phyloP scores from a whole-genome alignment of 1,140 invertebrate species.

The Drosophila pseudoobscura region DNA sequence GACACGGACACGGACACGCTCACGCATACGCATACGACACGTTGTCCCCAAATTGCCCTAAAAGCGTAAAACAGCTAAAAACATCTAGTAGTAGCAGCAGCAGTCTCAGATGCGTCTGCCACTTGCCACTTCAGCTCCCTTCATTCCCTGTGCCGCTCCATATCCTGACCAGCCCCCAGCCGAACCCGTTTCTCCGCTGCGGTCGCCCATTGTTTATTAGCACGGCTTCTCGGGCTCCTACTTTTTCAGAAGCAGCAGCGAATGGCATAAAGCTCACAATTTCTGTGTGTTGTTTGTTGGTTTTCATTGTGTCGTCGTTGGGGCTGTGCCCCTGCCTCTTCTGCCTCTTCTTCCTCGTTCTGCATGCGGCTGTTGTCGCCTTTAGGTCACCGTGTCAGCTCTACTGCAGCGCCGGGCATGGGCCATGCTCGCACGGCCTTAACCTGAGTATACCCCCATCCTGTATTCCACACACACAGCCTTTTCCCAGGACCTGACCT shows the following conservation, averaged over 20 bases:
- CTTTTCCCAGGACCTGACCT: constrained; percentile 6
- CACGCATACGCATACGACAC: constrained; percentile 34
- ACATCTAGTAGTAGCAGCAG: constrained; percentile 28
- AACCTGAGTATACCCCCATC: constrained; percentile 22
- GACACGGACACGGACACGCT: constrained; percentile 11
- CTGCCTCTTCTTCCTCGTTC: constrained; percentile 1
- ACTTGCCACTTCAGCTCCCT: not conserved
- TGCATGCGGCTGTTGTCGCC: constrained; percentile 59
- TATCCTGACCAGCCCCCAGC: not conserved
- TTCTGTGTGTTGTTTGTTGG: constrained; percentile 31
- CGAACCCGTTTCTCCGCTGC: not conserved
- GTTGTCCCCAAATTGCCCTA: constrained; percentile 42
- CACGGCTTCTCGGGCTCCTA: constrained; percentile 17
- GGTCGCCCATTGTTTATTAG: constrained; percentile 45
- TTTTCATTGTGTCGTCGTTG: constrained; percentile 29
- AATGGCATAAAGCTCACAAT: constrained; percentile 42
- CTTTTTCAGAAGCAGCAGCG: not conserved
- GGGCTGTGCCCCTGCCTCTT: not conserved
- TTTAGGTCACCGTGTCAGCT: constrained; percentile 64
- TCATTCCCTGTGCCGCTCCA: not conserved
- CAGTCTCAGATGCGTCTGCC: constrained; percentile 37
- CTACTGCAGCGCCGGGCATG: constrained; percentile 38
- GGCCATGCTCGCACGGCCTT: constrained; percentile 29
- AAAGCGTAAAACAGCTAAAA: constrained; percentile 54
- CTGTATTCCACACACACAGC: not conserved